A percentile compares a stretch with the other conserved stretches of the same genome.
Conservation (phyloP, 2,113 vertebrate species). For the Phocoena sinus region DNA sequence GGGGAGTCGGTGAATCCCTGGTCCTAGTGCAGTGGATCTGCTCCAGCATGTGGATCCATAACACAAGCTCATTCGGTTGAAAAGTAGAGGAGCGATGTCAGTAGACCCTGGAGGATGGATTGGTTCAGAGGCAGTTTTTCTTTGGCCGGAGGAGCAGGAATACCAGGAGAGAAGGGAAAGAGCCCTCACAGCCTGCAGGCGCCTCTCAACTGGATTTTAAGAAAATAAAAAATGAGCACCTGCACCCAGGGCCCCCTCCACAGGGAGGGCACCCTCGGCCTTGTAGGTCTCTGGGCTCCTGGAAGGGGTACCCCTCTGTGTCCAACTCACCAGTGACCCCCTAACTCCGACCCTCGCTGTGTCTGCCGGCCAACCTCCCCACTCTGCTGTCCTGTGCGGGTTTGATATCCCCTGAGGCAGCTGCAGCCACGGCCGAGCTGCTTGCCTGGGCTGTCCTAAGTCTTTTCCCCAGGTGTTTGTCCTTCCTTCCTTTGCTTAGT, state of each 20-base stretch:
- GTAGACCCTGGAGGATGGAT: neutral
- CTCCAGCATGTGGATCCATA: rapidly evolving
- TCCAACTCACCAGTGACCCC: neutral
- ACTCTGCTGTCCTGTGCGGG: neutral
- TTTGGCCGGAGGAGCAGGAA: neutral
- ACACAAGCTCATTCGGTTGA: neutral
- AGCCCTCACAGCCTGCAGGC: neutral
- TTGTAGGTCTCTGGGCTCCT: neutral
- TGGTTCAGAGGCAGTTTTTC: neutral
- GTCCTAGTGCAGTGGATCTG: neutral
- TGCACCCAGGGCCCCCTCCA: neutral
- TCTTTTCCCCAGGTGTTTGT: neutral
- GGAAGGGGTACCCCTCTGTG: rapidly evolving
- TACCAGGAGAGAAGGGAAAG: neutral
- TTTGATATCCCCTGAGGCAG: neutral
- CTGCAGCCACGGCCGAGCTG: neutral
- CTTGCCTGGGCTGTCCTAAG: neutral
- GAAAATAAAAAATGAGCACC: neutral
- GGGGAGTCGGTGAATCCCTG: neutral
- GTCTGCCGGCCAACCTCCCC: neutral
- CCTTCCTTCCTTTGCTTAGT: neutral
- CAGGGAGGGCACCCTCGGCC: neutral
- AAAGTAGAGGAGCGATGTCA: neutral
- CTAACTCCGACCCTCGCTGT: neutral
- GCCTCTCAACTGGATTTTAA: neutral